A percentile compares a stretch with the other conserved stretches of the same genome.
phyloP scores from a whole-genome alignment of 1,140 invertebrate genomes.

The Drosophila watanabei region DNA sequence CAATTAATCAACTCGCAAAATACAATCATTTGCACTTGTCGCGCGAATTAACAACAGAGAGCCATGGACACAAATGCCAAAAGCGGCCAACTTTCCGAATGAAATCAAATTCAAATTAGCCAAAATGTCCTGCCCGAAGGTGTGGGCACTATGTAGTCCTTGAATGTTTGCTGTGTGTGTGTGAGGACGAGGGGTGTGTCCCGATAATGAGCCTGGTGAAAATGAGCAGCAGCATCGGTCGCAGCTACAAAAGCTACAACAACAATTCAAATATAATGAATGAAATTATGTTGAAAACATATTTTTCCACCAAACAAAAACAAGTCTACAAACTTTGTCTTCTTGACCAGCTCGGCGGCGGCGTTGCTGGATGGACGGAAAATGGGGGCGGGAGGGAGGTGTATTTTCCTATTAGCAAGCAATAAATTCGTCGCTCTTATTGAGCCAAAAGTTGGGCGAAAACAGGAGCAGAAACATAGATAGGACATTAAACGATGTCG shows the following conservation, averaged over 20 bases:
- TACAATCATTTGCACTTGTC: slow-evolving; percentile 54
- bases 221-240: slow-evolving; percentile 48
- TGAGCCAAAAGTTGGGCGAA: slow-evolving; percentile 52
- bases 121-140: slow-evolving; percentile 40
- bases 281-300: slow-evolving; percentile 76
- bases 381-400: neutral
- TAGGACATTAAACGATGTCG: slow-evolving; percentile 36
- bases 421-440: slow-evolving; percentile 72
- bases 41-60: slow-evolving; percentile 19
- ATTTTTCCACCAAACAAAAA: slow-evolving; percentile 51
- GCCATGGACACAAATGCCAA: slow-evolving; percentile 37
- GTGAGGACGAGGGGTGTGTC: slow-evolving; percentile 22
- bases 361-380: neutral
- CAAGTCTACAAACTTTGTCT: slow-evolving; percentile 44
- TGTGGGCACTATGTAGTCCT: slow-evolving; percentile 2
- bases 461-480: slow-evolving; percentile 46
- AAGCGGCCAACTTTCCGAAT: slow-evolving; percentile 63
- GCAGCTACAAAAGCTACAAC: slow-evolving; percentile 35
- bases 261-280: slow-evolving; percentile 69
- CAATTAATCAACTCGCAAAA: slow-evolving; percentile 31
- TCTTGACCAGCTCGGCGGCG: slow-evolving; percentile 16
- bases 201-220: slow-evolving; percentile 51
- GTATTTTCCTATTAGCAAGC: slow-evolving; percentile 78
- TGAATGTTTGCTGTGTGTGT: neutral
- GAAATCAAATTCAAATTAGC: slow-evolving; percentile 78